Conservation (phyloP, 1,140 invertebrate genomes). For the Pseudomyrmex cubaensis region DNA sequence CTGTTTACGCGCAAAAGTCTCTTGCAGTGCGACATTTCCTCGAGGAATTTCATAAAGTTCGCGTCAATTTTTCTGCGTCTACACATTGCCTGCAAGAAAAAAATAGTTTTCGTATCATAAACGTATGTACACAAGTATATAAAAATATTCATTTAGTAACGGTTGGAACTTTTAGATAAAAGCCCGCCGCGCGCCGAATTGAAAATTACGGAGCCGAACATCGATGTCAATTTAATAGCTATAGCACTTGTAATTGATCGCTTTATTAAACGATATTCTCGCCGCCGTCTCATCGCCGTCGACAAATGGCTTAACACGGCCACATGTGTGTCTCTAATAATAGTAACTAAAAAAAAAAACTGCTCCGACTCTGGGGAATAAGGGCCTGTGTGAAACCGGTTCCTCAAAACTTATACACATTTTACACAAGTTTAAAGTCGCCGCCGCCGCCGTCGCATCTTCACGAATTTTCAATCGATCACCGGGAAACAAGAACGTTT, state of each 20-base stretch:
- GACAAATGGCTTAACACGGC: slow-evolving; percentile 52
- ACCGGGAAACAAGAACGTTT: too few relatives aligned
- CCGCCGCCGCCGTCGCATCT: too few relatives aligned
- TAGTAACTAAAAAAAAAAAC: slow-evolving; percentile 54
- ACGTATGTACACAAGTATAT: not conserved
- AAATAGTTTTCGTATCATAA: too few relatives aligned
- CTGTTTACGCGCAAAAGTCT: too few relatives aligned
- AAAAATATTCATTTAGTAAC: not conserved
- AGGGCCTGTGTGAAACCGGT: slow-evolving; percentile 41
- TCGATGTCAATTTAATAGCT: not conserved
- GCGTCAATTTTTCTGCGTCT: too few relatives aligned
- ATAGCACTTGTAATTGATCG: slow-evolving; percentile 12
- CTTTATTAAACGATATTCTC: slow-evolving; percentile 35
- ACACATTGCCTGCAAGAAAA: too few relatives aligned
- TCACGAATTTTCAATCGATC: too few relatives aligned
- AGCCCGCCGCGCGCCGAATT: not conserved
- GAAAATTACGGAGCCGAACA: not conserved
- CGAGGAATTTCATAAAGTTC: too few relatives aligned
- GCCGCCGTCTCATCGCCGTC: slow-evolving; percentile 34
- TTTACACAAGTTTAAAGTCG: slow-evolving; percentile 2
- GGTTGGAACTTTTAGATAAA: too few relatives aligned
- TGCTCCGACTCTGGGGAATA: slow-evolving; percentile 43
- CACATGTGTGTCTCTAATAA: slow-evolving; percentile 59
- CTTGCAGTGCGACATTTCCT: too few relatives aligned
- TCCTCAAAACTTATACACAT: slow-evolving; percentile 2